Base-by-base conservation (phyloP, 1,140 invertebrate genomes). In the Oppia nitens region DNA sequence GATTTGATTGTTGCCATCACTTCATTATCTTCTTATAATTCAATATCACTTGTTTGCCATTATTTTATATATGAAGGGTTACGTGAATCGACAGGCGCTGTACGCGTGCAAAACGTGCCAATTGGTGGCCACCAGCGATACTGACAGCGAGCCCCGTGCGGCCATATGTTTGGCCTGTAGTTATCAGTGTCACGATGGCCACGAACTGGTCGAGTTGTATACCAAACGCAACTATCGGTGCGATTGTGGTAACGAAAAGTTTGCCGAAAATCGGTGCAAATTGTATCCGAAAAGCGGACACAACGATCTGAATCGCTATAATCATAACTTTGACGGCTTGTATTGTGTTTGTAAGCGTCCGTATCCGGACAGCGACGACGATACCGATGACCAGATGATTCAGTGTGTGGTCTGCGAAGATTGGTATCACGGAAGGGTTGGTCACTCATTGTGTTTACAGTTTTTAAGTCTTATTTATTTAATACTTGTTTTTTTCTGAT, bases 351-450 rank as follows among this genome's bases (percentile, higher is more conserved):
- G 96, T 72, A 72, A 82, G n/a, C 77, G 90, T 57, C 91, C 92
- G 0, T 99, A 97, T 74, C 94, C 94, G 14, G 93, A 97, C 75
- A 81, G 83, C 9, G 76, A 78, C 17, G 85, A 91, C 57, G 78
- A 81, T 64, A 72, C 75, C 40, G 81, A 83, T 55, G 90, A 94
- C 74, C 83, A 88, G 67, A 98, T 98, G 93, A 81, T 96, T 47
- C 95, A 98, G 68, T 99, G 96, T 68, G 77, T 85, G 50, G 75
- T 96, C 54, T 99, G 95, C 73, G 95, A 98, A 72, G 95, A 99
- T 71, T 99, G 96, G 96, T 92, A 84, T 29, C 66, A 66, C 56
- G 53, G 27, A 53, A 66, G 58, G 17, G 58, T 57, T 45, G 47
- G 56, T 47, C n/a, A n/a, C n/a, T n/a, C n/a, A n/a, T n/a, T n/a